These are phyloP conservation scores for Agrotis segetum DNA, from an alignment of 2,888 invertebrate species.

Conservation along the genomic window DNA sequence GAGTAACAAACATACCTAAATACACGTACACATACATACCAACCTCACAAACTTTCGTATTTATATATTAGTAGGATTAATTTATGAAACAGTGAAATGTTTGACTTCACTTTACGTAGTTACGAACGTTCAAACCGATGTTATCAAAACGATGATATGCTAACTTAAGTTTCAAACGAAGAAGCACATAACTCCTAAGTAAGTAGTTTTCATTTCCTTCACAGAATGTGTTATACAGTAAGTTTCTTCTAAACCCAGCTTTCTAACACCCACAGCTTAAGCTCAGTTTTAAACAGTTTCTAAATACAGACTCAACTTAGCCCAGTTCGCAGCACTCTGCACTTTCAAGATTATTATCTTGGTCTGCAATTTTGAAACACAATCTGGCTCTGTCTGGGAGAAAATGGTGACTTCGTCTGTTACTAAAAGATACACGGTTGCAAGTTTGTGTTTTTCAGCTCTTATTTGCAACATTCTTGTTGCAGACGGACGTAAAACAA, in stretches of 20 bases:
- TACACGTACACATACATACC: too few species aligned
- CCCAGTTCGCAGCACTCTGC: conserved; percentile 31
- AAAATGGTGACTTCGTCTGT: conserved; percentile 25
- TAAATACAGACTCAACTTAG: conserved; percentile 56
- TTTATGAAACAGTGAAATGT: too few species aligned
- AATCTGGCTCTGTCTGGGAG: conserved; percentile 36
- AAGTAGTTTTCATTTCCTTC: conserved; percentile 17
- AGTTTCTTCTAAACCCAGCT: conserved; percentile 42
- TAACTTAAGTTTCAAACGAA: conserved; percentile 17
- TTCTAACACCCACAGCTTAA: conserved; percentile 23
- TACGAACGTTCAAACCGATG: background rate
- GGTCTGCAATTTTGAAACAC: conserved; percentile 54
- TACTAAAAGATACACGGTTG: conserved; percentile 11
- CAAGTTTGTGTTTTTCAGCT: conserved; percentile 22
- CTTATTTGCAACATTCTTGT: conserved; percentile 26
- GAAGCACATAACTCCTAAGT: conserved; percentile 1
- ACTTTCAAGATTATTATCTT: conserved; percentile 54
- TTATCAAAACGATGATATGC: background rate
- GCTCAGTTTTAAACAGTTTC: conserved; percentile 54
- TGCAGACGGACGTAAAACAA: background rate
- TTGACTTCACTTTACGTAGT: too few species aligned
- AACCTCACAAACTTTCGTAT: too few species aligned
- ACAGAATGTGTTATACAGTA: conserved; percentile 19
- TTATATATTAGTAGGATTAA: too few species aligned
- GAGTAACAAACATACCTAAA: too few species aligned